A percentile compares a stretch with the other conserved stretches of the same genome.
These are phyloP conservation scores for Malaclemys terrapin DNA, from an alignment of 2,113 vertebrate species.

Conservation along the genomic window DNA sequence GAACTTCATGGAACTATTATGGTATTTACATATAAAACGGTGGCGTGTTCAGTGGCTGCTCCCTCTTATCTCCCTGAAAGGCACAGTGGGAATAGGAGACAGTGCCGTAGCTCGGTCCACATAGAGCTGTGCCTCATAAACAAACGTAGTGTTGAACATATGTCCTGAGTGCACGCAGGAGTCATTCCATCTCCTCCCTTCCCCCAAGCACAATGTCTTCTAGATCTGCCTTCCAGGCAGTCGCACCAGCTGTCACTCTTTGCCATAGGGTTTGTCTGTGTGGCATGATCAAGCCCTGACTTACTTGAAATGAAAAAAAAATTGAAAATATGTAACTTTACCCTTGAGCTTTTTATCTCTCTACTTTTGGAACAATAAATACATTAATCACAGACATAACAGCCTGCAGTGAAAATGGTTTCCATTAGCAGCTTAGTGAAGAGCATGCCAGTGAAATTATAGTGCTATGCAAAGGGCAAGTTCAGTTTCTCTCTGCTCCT, in stretches of 20 bases:
- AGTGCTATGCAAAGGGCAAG: not conserved
- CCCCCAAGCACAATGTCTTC: not conserved
- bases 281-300: not conserved
- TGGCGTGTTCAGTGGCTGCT: no score
- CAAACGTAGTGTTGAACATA: no score
- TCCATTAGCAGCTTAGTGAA: not conserved
- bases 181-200: not conserved
- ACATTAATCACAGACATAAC: not conserved
- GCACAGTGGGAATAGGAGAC: no score
- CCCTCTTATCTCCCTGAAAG: no score
- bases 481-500: not conserved
- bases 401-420: not conserved
- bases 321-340: not conserved
- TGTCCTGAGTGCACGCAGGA: not conserved
- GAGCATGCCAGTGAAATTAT: not conserved
- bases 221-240: not conserved
- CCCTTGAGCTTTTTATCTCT: not conserved
- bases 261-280: not conserved
- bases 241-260: not conserved
- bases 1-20: no score
- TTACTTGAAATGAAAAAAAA: not conserved
- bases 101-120: no score
- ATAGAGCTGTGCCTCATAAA: not conserved
- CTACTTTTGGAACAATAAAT: not conserved
- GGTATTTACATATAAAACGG: no score